phyloP scores from a whole-genome alignment of 2,113 vertebrate species.

The Nansenia antarctica region DNA sequence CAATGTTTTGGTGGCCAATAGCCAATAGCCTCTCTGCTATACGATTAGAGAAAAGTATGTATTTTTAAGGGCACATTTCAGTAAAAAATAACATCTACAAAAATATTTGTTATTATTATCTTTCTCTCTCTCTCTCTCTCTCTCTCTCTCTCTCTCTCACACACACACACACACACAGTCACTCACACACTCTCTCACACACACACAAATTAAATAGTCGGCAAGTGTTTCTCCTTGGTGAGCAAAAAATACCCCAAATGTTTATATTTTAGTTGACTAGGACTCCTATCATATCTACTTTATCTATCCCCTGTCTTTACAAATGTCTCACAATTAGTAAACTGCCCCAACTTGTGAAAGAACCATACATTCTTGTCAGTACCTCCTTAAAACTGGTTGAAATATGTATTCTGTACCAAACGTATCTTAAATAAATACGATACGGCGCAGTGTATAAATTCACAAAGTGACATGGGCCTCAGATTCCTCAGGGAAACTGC shows the following conservation, averaged over 20 bases:
- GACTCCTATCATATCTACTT: not conserved
- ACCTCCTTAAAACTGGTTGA: slow-evolving; percentile 16
- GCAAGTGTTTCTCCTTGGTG: not conserved
- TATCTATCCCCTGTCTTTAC: slow-evolving; percentile 2
- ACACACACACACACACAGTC: not conserved
- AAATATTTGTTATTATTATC: too few relatives aligned
- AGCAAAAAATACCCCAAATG: not conserved
- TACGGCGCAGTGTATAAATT: slow-evolving; percentile 9
- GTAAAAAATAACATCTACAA: too few relatives aligned
- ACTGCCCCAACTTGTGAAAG: not conserved
- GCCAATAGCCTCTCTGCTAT: too few relatives aligned
- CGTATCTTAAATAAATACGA: slow-evolving; percentile 21
- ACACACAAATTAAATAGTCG: not conserved
- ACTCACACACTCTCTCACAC: not conserved
- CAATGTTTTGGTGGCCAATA: too few relatives aligned
- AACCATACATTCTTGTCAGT: slow-evolving; percentile 7
- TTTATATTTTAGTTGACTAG: not conserved
- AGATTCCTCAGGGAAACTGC: slow-evolving; percentile 3
- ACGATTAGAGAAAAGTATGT: not conserved
- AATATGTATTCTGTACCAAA: not conserved
- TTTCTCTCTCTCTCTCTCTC: not conserved
- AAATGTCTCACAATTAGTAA: not conserved
- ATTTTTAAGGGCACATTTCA: too few relatives aligned
- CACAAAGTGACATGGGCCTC: slow-evolving; percentile 1
- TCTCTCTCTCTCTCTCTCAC: not conserved